Evolutionary conservation across 2,888 invertebrate genomes (phyloP).

Genomic region (Aphodius sticticus): DNA sequence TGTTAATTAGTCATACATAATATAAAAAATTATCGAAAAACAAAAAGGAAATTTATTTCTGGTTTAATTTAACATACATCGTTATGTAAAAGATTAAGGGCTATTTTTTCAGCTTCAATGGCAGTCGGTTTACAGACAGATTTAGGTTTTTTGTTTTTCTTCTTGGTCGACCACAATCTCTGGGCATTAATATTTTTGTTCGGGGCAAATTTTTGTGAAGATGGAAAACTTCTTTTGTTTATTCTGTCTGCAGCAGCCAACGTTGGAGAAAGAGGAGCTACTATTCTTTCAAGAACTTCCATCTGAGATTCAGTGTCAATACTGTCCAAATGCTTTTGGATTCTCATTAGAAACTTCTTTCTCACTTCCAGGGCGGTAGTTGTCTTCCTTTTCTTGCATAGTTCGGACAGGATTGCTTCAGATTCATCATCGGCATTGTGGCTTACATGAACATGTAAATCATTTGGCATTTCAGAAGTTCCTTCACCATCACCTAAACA

Average conservation of each 20-base stretch:
- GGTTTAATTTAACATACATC: neutral
- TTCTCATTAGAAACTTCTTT: neutral
- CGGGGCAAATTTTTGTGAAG: constrained; percentile 4
- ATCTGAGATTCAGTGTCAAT: neutral
- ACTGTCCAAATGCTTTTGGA: neutral
- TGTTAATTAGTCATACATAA: neutral
- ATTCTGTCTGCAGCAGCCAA: constrained; percentile 4
- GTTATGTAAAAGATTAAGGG: neutral
- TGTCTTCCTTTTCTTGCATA: no score
- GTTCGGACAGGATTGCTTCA: no score
- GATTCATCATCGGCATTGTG: no score
- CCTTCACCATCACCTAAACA: no score
- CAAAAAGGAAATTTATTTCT: neutral
- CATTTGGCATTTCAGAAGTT: no score
- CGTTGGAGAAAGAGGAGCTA: constrained; percentile 4
- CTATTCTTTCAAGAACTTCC: constrained; percentile 4
- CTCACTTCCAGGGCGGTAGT: no score
- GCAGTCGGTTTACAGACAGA: constrained; percentile 4
- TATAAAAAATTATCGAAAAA: neutral
- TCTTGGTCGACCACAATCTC: neutral
- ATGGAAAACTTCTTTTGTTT: neutral
- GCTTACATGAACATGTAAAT: no score
- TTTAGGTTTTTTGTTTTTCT: neutral
- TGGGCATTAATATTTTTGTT: neutral
- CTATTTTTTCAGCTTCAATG: neutral